Evolutionary conservation across 2,888 invertebrate genomes (phyloP), one percentile per base, ranked within the genome.

Genomic region (Idaea straminata): DNA sequence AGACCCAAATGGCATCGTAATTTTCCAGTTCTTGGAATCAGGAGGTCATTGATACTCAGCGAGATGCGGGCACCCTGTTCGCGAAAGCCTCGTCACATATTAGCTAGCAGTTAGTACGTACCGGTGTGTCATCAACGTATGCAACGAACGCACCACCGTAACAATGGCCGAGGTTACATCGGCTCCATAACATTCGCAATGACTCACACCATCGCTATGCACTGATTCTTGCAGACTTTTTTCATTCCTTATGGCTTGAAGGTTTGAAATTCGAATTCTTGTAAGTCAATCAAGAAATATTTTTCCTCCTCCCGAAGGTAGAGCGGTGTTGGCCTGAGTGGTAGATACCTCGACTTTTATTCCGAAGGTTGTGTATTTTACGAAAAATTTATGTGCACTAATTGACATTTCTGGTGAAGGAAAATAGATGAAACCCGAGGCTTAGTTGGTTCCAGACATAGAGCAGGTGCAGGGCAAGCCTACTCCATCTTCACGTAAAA

Each of bases 141-240:
- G 74, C 76, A 75, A 73, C 73, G 73, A 72, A 72, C 70, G 62
- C 66, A 63, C 72, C 64, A 62, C 72, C 64, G 63, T 60, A 64
- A 78, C 76, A 80, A 78, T 78, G 76, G 13, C 47, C 47, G 74
- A 72, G 73, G 76, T 68, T 73, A 74, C 74, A 67, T 72, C 70
- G 74, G 70, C 69, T 68, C 62, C 59, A 64, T 64, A 68, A 71
- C 65, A 69, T 70, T 69, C 68, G 62, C 67, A 58, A 64, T 83
- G 83, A 83, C 74, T 83, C 83, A 83, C 70, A 69, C 66, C 68
- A 67, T 77, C 72, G 74, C 75, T 69, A 78, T 81, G 78, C 75
- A 70, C 71, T 47, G 47, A 47, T 62, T 59, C 59, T 60, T 61
- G 6, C 16, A 4, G 58, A 47, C 34, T 7, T 61, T n/a, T 63